Evolutionary conservation across 2,888 invertebrate genomes (phyloP), one percentile per base, ranked within the genome.

Genomic region (Drosophila aldrichi): DNA sequence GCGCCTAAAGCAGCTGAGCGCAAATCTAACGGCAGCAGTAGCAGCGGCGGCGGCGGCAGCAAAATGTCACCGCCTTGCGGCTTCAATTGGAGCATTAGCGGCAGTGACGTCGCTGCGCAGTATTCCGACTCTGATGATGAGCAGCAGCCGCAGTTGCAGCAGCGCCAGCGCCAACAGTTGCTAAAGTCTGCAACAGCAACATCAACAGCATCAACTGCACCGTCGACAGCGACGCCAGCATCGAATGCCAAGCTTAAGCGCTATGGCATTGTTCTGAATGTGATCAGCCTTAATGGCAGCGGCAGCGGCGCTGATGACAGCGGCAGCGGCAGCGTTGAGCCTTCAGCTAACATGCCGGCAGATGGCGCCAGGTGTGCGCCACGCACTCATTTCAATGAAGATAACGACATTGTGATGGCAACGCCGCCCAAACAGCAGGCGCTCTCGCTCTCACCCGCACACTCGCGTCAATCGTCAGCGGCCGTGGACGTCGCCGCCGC

Each of bases 181-280:
- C 70, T 70, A 12, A 84, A 80, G 51, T 58, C 70, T 61, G 25
- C 49, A 58, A 32, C 57, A 22, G 68, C 61, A 63, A 32, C 57
- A 22, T 67, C 61, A 63, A 44, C 58, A 77, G 49, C 46, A 56
- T 36, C 56, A 22, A 65, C 74, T 14, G 65, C 68, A 7, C 2
- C 36, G 6, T 38, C 36, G 8, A 40, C 51, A 9, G 5, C 40
- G 55, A 32, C 49, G 59, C 38, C 79, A 16, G 66, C 88, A 14
- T 36, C 83, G 90, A 1, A 69, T 87, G 3, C 80, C 91, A 91
- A 91, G 48, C 89, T 92, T 0, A 93, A 93, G 44, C 90, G 93
- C 1, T 93, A 93, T 70, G 93, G 93, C 9, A 91, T 93, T 32
- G 93, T 93, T 3, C 74, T 93, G 25, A 92, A 93, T 70, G 90